These are phyloP conservation scores for Chascanopsetta lugubris DNA, from an alignment of 2,113 vertebrate genomes.

Conservation along the genomic window DNA sequence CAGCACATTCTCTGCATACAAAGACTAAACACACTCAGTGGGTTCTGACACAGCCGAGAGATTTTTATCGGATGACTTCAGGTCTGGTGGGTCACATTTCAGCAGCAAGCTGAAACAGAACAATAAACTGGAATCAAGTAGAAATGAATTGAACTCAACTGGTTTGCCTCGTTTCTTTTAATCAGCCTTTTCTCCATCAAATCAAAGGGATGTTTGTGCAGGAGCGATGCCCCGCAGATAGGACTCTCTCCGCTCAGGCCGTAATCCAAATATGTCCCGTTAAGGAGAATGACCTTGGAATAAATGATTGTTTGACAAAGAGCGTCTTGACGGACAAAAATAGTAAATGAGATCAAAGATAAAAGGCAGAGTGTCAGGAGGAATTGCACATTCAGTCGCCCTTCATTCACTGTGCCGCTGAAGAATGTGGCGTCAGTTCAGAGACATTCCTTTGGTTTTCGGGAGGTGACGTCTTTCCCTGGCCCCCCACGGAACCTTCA, in stretches of 20 bases:
- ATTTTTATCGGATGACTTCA: constrained; percentile 3
- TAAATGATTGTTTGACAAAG: constrained; percentile 33
- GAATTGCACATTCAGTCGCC: constrained; percentile 2
- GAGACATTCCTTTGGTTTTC: constrained; percentile 3
- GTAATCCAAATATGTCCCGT: constrained; percentile 13
- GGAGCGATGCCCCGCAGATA: constrained; percentile 13
- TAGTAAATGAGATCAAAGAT: constrained; percentile 6
- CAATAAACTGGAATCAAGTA: not conserved
- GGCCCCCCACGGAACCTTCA: constrained; percentile 19
- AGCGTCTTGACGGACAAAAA: constrained; percentile 10
- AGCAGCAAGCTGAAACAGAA: not conserved
- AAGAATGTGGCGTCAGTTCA: not conserved
- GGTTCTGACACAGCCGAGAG: not conserved
- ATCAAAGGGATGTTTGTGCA: constrained; percentile 21
- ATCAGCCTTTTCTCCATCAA: constrained; percentile 26
- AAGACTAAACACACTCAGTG: not conserved
- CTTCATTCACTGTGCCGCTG: not conserved
- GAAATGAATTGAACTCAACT: constrained; percentile 1
- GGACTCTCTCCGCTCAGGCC: not conserved
- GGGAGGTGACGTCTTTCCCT: too few species aligned
- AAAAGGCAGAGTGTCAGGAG: not conserved
- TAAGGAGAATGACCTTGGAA: constrained; percentile 17
- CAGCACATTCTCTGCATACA: constrained; percentile 1
- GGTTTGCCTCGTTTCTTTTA: constrained; percentile 18
- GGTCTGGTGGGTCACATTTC: not conserved